Conservation (phyloP, 30 jellyfish, hydroid and myxozoan genomes). For the Chironex yamaguchii region DNA sequence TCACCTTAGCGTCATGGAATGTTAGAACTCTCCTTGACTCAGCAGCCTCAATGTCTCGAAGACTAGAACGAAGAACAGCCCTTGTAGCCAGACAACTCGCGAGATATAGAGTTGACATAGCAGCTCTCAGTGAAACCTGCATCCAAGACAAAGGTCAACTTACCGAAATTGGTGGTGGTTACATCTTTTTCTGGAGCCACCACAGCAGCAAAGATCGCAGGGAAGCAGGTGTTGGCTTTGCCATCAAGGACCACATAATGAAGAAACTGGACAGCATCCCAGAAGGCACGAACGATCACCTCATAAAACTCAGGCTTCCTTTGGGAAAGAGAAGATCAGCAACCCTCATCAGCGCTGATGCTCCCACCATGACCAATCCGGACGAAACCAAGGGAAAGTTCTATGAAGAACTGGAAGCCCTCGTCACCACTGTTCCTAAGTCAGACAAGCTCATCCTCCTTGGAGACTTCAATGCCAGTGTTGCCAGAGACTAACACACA, state of each 20-base stretch:
- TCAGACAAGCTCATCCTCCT: constrained; percentile 20
- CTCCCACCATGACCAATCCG: constrained; percentile 70
- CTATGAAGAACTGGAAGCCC: constrained; percentile 24
- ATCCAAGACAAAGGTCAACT: background rate
- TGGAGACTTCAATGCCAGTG: constrained; percentile 54
- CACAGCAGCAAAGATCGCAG: background rate
- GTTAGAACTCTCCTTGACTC: background rate
- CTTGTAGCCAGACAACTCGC: constrained; percentile 34
- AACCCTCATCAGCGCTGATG: constrained; percentile 41
- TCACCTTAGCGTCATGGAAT: constrained; percentile 7
- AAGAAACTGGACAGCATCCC: constrained; percentile 1
- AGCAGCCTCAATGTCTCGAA: background rate
- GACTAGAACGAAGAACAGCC: constrained; percentile 48
- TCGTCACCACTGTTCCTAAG: background rate
- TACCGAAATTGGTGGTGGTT: constrained; percentile 1
- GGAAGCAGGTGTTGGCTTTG: constrained; percentile 53
- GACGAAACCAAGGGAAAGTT: constrained; percentile 42
- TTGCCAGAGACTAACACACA: constrained; percentile 3
- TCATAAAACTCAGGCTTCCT: constrained; percentile 55
- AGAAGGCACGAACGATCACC: constrained; percentile 32
- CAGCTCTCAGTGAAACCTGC: constrained; percentile 31
- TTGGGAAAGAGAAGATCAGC: background rate
- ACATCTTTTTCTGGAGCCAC: constrained; percentile 22
- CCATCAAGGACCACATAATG: background rate
- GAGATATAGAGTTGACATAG: constrained; percentile 2